phyloP scores from a whole-genome alignment of 2,113 vertebrate species.

The Bucco capensis region DNA sequence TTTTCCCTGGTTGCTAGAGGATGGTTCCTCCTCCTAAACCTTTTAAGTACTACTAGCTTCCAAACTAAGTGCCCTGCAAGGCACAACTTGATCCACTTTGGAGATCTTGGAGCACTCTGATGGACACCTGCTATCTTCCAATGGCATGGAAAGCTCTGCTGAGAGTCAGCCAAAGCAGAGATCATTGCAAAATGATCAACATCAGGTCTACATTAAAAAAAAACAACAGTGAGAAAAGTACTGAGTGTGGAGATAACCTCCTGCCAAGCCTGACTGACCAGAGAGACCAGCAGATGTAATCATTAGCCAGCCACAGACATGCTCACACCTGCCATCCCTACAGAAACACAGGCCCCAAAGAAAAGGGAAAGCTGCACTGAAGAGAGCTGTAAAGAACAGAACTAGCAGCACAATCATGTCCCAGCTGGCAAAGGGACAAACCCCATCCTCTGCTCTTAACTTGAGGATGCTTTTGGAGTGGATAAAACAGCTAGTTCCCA shows the following conservation, averaged over 20 bases:
- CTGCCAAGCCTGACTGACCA: constrained; percentile 25
- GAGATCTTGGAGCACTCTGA: neutral
- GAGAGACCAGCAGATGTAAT: neutral
- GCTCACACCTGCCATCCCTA: neutral
- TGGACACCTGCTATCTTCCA: neutral
- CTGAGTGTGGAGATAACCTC: neutral
- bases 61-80: neutral
- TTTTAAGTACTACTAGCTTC: neutral
- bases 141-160: neutral
- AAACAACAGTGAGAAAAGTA: neutral
- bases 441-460: neutral
- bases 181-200: neutral
- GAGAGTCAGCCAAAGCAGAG: neutral
- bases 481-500: neutral
- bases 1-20: neutral
- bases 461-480: neutral
- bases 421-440: neutral
- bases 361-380: neutral
- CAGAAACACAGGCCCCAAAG: neutral
- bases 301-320: neutral
- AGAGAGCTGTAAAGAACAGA: neutral
- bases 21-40: neutral
- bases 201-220: neutral
- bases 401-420: neutral
- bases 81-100: neutral